Evolutionary conservation across 2,113 vertebrate genomes (phyloP).

Genomic region (human): DNA sequence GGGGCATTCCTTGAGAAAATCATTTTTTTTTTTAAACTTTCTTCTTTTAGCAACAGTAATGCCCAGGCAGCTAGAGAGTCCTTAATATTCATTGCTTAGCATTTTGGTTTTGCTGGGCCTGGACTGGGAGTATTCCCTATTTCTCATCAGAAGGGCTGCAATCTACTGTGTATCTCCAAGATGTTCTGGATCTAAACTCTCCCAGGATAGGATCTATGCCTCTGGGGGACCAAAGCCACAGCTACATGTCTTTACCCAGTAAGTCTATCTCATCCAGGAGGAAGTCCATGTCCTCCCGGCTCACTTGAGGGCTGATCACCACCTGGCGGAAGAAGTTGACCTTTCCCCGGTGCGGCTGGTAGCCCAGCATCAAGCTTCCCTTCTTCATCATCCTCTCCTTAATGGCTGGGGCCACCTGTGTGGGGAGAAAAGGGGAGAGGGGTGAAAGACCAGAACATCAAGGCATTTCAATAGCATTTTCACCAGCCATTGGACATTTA

Average conservation of each 20-base stretch:
- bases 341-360: slow-evolving; percentile 87
- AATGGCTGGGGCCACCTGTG: slow-evolving; percentile 89
- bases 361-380: slow-evolving; percentile 90
- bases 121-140: neutral
- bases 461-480: no score
- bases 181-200: slow-evolving; percentile 21
- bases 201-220: neutral
- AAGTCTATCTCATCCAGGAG: slow-evolving; percentile 89
- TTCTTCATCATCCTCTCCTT: slow-evolving; percentile 93
- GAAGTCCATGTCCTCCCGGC: slow-evolving; percentile 89
- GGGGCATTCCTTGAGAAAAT: neutral
- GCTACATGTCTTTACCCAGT: slow-evolving; percentile 89
- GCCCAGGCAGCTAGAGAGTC: neutral
- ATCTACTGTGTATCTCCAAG: slow-evolving; percentile 40
- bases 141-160: neutral
- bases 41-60: neutral
- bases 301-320: slow-evolving; percentile 89
- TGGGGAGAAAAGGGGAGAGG: neutral
- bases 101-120: neutral
- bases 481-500: neutral
- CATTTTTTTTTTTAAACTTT: neutral
- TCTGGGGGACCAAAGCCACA: slow-evolving; percentile 64
- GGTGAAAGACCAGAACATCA: neutral
- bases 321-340: slow-evolving; percentile 93
- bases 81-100: neutral